Evolutionary conservation across 2,888 invertebrate genomes (phyloP), one percentile per base, ranked within the genome.

Genomic region (Trisateles emortualis): DNA sequence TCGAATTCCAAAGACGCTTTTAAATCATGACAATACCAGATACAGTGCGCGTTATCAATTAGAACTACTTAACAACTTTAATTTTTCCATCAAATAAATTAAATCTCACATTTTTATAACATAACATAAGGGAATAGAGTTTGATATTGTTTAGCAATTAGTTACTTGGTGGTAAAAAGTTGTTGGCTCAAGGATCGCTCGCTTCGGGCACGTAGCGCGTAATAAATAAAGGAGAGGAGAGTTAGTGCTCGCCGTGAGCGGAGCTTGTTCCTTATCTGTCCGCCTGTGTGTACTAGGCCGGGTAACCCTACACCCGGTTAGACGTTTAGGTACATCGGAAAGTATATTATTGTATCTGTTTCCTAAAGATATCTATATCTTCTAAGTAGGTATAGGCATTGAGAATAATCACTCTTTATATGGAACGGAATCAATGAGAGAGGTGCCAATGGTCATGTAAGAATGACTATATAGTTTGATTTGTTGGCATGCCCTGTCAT

Each of bases 11-110:
- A 82, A 83, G 81, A 79, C 79, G 78, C 70, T 66, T 74, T 78
- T 89, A 87, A 90, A 89, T 90, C 89, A 90, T 83, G 81, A 77
- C 84, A 84, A 79, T 84, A 81, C 83, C 81, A 86, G 88, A 87
- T 88, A 89, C 84, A 85, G 79, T 78, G 74, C 83, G 76, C 80
- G 79, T 86, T 87, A 89, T 88, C 89, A 88, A 89, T 89, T 88
- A 89, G 81, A 81, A 79, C 79, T 80, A 80, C 80, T 78, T 78
- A 71, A 59, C 74, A 59, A 70, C 40, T 29, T 47, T 57, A 58
- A 45, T 44, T 47, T 49, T 64, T 26, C 26, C n/a, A 10, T n/a
- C 26, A n/a, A 9, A 0, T 6, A 32, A 22, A 1, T 38, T 9
- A 22, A 22, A 32, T 5, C 8, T 2, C 13, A n/a, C 13, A 13